phyloP scores from a whole-genome alignment of 1,140 invertebrate species.

The Agrilus planipennis region DNA sequence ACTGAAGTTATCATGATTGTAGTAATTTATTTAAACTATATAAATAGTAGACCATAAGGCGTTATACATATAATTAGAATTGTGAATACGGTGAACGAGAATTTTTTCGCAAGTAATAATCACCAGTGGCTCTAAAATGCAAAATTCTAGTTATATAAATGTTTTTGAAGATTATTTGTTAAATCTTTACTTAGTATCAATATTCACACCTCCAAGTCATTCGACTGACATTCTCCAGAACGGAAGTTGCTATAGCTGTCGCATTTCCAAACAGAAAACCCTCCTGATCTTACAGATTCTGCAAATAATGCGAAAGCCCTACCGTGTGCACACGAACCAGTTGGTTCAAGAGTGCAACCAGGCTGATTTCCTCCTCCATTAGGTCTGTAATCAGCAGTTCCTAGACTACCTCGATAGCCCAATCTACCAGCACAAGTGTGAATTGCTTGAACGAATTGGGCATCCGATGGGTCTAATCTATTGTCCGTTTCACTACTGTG shows the following conservation, averaged over 20 bases:
- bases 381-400: conserved; percentile 59
- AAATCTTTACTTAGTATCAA: too few relatives aligned
- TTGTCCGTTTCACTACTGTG: conserved; percentile 33
- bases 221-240: conserved; percentile 40
- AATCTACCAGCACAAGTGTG: conserved; percentile 38
- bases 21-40: too few relatives aligned
- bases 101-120: too few relatives aligned
- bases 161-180: too few relatives aligned
- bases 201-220: too few relatives aligned
- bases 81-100: too few relatives aligned
- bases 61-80: too few relatives aligned
- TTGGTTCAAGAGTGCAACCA: too few relatives aligned
- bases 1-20: too few relatives aligned
- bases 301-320: conserved; percentile 46
- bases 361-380: conserved; percentile 55
- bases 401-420: conserved; percentile 45
- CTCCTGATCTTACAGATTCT: conserved; percentile 40
- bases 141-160: too few relatives aligned
- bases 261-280: conserved; percentile 41
- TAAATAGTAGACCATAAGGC: too few relatives aligned
- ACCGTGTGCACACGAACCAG: conserved; percentile 40
- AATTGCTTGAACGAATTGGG: conserved; percentile 48
- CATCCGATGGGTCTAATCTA: conserved; percentile 48
- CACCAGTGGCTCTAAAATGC: too few relatives aligned
- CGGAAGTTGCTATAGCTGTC: conserved; percentile 41